phyloP scores from a whole-genome alignment of 2,797 vertebrate genomes.

The Knipowitschia caucasica region DNA sequence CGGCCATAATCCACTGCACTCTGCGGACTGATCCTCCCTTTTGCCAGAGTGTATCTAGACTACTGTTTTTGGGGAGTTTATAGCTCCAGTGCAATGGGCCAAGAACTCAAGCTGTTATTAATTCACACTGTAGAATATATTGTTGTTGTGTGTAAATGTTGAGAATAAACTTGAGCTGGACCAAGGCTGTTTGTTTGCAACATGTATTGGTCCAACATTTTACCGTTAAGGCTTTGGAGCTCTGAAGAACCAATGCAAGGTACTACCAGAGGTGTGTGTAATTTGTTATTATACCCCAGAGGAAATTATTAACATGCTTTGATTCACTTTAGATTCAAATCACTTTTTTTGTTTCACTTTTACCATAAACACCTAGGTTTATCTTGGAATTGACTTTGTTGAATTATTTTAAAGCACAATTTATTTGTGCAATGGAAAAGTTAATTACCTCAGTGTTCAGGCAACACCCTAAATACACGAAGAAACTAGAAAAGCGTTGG shows the following conservation, averaged over 20 bases:
- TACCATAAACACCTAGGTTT: no score
- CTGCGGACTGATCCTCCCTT: conserved; percentile 32
- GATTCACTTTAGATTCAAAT: no score
- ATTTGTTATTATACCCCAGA: no score
- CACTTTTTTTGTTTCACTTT: no score
- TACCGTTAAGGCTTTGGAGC: not conserved
- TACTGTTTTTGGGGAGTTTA: conserved; percentile 70
- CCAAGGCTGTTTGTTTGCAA: conserved; percentile 45
- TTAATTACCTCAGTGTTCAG: no score
- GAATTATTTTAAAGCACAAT: no score
- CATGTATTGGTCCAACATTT: not conserved
- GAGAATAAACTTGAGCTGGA: conserved; percentile 79
- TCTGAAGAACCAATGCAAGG: not conserved
- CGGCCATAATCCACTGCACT: conserved; percentile 32
- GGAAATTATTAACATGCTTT: no score
- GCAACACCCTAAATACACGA: no score
- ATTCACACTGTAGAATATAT: conserved; percentile 76
- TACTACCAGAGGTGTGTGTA: not conserved
- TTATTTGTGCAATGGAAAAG: no score
- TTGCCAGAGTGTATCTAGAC: conserved; percentile 64
- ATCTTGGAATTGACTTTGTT: no score
- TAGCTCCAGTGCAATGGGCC: conserved; percentile 57
- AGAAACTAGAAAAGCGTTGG: no score
- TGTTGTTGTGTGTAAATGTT: conserved; percentile 77
- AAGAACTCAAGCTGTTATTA: conserved; percentile 51